These are phyloP conservation scores for Phengaris arion DNA, from an alignment of 2,888 invertebrate species.

Conservation along the genomic window DNA sequence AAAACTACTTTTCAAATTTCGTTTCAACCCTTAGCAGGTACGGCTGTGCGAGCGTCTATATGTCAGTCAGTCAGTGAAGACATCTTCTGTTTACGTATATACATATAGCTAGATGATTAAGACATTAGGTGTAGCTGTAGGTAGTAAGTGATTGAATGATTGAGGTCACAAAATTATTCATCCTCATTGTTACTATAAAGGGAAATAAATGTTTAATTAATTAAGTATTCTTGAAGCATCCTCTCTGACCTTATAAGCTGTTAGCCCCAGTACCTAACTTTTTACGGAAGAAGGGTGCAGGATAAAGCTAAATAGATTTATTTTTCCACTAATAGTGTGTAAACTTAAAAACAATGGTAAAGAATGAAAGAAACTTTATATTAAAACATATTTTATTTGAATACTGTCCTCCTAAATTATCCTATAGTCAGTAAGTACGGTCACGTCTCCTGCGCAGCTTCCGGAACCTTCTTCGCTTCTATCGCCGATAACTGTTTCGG, in stretches of 20 bases:
- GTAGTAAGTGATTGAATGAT: not conserved
- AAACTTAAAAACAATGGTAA: too few species aligned
- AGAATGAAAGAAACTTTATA: slow-evolving; percentile 26
- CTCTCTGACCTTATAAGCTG: not conserved
- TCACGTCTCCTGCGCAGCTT: slow-evolving; percentile 57
- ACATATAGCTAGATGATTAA: too few species aligned
- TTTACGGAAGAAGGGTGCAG: not conserved
- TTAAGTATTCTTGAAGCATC: not conserved
- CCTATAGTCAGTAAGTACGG: slow-evolving; percentile 55
- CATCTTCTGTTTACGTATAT: too few species aligned
- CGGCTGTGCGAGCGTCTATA: too few species aligned
- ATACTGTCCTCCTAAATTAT: slow-evolving; percentile 54
- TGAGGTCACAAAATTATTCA: not conserved
- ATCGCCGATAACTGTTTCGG: slow-evolving; percentile 65
- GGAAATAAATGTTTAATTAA: not conserved
- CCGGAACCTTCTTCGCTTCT: slow-evolving; percentile 49
- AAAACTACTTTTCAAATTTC: too few species aligned
- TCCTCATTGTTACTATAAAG: not conserved
- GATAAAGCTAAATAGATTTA: too few species aligned
- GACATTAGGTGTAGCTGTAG: too few species aligned
- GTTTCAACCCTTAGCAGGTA: too few species aligned
- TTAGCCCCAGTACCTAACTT: not conserved
- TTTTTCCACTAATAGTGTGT: too few species aligned
- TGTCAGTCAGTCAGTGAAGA: too few species aligned
- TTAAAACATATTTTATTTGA: slow-evolving; percentile 67